These are phyloP conservation scores for Leucoptera coffeella DNA, from an alignment of 2,888 invertebrate genomes.

Conservation along the genomic window DNA sequence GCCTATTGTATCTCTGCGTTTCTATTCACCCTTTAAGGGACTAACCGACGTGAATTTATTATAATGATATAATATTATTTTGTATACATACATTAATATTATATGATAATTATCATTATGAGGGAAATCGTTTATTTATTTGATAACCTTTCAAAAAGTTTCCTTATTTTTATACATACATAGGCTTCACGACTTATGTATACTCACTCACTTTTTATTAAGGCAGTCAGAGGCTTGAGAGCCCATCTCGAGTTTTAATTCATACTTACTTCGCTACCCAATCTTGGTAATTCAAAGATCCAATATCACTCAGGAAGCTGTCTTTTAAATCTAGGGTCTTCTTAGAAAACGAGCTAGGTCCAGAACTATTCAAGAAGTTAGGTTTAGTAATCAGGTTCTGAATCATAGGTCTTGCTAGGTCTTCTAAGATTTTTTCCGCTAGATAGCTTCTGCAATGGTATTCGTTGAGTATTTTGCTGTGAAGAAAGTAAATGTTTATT, in stretches of 20 bases:
- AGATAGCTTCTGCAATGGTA: conserved; percentile 69
- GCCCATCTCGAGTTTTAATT: not conserved
- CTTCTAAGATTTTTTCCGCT: conserved; percentile 65
- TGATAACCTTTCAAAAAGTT: too few species aligned
- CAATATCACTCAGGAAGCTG: conserved; percentile 57
- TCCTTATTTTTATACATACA: too few species aligned
- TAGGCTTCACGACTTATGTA: too few species aligned
- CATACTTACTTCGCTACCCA: conserved; percentile 65
- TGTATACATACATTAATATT: too few species aligned
- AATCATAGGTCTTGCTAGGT: conserved; percentile 43
- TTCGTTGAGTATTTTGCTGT: conserved; percentile 71
- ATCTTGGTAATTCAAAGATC: conserved; percentile 66
- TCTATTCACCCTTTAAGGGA: too few species aligned
- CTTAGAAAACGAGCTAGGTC: conserved; percentile 10
- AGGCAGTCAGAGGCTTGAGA: too few species aligned
- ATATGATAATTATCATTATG: too few species aligned
- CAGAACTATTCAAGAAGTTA: conserved; percentile 9
- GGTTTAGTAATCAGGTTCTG: conserved; percentile 29
- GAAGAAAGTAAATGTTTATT: conserved; percentile 5
- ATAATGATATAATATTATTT: too few species aligned
- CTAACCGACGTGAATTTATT: too few species aligned
- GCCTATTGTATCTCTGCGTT: too few species aligned
- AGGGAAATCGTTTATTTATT: too few species aligned
- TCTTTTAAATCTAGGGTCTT: conserved; percentile 18
- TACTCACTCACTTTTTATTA: too few species aligned